Base-by-base conservation (phyloP, 2,888 invertebrate genomes). In the Drosophila lutescens region DNA sequence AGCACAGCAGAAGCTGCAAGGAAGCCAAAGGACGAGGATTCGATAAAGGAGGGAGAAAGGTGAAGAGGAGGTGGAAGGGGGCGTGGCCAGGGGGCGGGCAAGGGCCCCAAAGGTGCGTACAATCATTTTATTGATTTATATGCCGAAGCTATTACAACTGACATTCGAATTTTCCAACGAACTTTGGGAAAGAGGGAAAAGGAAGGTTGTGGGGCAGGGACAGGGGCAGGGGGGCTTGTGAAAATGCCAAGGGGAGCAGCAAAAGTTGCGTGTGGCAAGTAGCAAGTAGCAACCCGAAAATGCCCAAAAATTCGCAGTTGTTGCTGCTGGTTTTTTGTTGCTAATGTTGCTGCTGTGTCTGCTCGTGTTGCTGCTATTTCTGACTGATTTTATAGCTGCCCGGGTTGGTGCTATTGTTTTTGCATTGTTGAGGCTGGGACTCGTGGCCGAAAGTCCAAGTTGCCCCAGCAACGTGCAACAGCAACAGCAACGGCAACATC, bases 41-140 rank as follows among this genome's bases (percentile, higher is more conserved):
- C 38, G 30, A 15, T 41, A 43, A 63, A 50, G 50, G 34, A 9
- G 4, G 36, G 38, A 12, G 34, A 41, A 34, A 36, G 23, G 17
- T n/a, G 34, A 10, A 36, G 49, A 13, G 2, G 23, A n/a, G 23
- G 15, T 5, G 13, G 30, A 15, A 46, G 9, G 20, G 51, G 55
- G 43, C 38, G 40, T 46, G 32, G 40, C 44, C 36, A 34, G 55
- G 30, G 38, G 61, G 36, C 44, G 49, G 43, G 13, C 34, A n/a
- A 20, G 60, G 70, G 69, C 78, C 80, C 76, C 77, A 83, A 86
- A 86, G 86, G 86, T 86, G 88, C 86, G 88, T 86, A 88, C 88
- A 88, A 86, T 86, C 85, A 86, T 89, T 89, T 89, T 90, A 90
- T 90, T 90, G 90, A 90, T 90, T 90, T 90, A 90, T 90, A 89